These are phyloP conservation scores for Nasua narica DNA, from an alignment of 2,797 vertebrate genomes.

Conservation along the genomic window DNA sequence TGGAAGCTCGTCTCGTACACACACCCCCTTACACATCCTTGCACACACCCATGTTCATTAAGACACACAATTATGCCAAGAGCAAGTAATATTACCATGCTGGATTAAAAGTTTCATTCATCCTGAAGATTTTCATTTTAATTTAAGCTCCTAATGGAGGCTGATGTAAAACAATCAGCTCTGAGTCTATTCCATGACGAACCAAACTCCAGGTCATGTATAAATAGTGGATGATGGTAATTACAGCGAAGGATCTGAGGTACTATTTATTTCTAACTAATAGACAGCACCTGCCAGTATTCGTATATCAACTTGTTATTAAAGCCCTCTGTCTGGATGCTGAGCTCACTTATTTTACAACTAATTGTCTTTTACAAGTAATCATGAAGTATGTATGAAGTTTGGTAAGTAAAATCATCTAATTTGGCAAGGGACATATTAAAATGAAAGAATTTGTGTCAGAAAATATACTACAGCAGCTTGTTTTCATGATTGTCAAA, in stretches of 20 bases:
- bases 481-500: slow-evolving; percentile 76
- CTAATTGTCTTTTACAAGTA: slow-evolving; percentile 81
- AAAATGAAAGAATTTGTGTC: slow-evolving; percentile 80
- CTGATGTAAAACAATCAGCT: slow-evolving; percentile 31
- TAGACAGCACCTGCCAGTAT: slow-evolving; percentile 76
- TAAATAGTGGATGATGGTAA: slow-evolving; percentile 69
- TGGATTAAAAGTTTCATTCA: neutral
- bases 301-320: slow-evolving; percentile 81
- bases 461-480: slow-evolving; percentile 73
- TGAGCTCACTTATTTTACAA: slow-evolving; percentile 81
- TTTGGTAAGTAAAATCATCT: slow-evolving; percentile 81
- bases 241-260: slow-evolving; percentile 72
- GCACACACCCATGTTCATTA: neutral
- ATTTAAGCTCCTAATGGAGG: neutral
- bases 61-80: neutral
- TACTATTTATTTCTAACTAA: slow-evolving; percentile 79
- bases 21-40: neutral
- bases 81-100: neutral
- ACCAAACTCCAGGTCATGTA: slow-evolving; percentile 49
- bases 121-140: neutral
- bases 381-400: slow-evolving; percentile 78
- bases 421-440: slow-evolving; percentile 80
- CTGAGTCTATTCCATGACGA: slow-evolving; percentile 47
- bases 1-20: too few species aligned
- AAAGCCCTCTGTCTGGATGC: slow-evolving; percentile 77